Conservation (phyloP, 1,140 invertebrate species). For the Drosophila equinoxialis region DNA sequence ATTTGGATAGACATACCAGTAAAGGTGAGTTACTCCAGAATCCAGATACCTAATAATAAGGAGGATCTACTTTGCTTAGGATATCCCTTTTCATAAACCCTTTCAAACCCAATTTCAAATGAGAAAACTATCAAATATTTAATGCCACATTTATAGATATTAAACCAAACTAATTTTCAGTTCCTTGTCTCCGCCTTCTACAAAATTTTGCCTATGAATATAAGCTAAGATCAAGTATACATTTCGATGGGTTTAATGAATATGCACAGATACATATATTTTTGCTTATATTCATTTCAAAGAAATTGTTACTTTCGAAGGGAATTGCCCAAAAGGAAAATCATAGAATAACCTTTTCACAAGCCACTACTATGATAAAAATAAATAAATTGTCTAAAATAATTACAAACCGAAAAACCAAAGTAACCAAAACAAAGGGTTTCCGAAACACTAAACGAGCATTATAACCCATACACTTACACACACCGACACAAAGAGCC, state of each 20-base stretch:
- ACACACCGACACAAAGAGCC: slow-evolving; percentile 4
- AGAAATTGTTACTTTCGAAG: background rate
- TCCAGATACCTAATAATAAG: no score
- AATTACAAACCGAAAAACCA: slow-evolving; percentile 60
- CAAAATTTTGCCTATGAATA: no score
- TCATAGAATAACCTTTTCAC: background rate
- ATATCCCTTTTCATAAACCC: no score
- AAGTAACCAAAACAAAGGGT: slow-evolving; percentile 55
- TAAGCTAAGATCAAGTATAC: no score
- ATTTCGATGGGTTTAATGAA: background rate
- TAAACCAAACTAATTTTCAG: background rate
- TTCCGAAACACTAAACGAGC: slow-evolving; percentile 15
- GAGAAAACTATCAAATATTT: no score
- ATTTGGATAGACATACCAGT: slow-evolving; percentile 71
- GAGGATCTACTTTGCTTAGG: no score
- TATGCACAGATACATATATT: background rate
- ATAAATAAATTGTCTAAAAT: slow-evolving; percentile 59
- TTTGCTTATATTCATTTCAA: background rate
- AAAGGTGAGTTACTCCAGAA: slow-evolving; percentile 57
- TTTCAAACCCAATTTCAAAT: no score
- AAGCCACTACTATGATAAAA: slow-evolving; percentile 28
- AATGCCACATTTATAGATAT: no score
- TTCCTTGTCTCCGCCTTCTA: no score
- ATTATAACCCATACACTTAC: slow-evolving; percentile 34
- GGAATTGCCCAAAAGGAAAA: background rate